Evolutionary conservation across 2,113 vertebrate species (phyloP).

Genomic region (Pithys albifrons): DNA sequence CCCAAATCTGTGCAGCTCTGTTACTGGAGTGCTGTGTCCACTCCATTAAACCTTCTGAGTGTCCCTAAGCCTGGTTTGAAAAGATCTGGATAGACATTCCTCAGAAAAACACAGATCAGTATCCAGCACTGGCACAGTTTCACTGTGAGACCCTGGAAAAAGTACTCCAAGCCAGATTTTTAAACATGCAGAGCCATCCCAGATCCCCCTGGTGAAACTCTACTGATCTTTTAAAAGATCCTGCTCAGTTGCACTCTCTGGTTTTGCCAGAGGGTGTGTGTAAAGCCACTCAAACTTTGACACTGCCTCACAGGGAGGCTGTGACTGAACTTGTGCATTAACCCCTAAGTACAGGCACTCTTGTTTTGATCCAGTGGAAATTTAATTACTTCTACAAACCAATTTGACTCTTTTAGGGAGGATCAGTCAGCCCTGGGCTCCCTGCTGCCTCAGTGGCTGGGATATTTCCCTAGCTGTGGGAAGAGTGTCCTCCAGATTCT

Average conservation of each 20-base stretch:
- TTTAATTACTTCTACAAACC: background rate
- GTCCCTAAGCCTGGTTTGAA: background rate
- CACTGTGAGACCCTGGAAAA: background rate
- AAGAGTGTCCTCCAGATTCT: background rate
- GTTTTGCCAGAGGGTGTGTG: background rate
- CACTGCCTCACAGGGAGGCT: background rate
- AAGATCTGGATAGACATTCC: background rate
- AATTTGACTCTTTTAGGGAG: background rate
- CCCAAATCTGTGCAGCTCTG: background rate
- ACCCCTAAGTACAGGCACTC: background rate
- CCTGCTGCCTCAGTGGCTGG: background rate
- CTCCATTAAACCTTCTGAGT: background rate
- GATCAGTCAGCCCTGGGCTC: background rate
- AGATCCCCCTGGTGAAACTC: background rate
- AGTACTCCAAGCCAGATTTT: background rate
- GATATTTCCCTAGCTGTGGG: background rate
- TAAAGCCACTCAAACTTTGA: constrained; percentile 1
- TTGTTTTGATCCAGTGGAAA: background rate
- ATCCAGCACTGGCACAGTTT: background rate
- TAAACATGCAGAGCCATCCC: background rate
- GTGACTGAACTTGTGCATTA: background rate
- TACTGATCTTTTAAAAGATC: background rate
- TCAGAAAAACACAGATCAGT: background rate
- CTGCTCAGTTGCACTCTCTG: background rate
- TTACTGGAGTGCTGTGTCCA: background rate